Evolutionary conservation across 2,797 vertebrate species (phyloP).

Genomic region (Octomys mimax): DNA sequence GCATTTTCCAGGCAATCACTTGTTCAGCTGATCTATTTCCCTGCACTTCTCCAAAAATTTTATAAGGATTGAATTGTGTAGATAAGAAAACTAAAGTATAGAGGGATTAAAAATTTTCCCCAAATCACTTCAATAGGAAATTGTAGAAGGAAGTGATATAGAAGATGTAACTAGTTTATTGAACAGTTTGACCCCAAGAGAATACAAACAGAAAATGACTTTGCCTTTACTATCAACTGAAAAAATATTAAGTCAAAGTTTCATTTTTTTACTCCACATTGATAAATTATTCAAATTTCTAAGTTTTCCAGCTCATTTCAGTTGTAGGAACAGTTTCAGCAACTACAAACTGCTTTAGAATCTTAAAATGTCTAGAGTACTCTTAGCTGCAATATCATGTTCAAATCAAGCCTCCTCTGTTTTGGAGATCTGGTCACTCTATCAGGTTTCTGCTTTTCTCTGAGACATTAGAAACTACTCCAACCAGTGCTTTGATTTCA

Average conservation of each 20-base stretch:
- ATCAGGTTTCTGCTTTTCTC: not conserved
- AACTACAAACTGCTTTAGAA: slow-evolving; percentile 41
- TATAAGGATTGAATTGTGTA: slow-evolving; percentile 19
- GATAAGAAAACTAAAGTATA: slow-evolving; percentile 11
- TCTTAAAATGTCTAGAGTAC: not conserved
- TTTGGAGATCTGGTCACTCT: not conserved
- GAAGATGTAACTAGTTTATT: slow-evolving; percentile 14
- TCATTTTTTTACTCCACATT: slow-evolving; percentile 4
- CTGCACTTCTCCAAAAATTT: not conserved
- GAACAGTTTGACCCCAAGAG: slow-evolving; percentile 33
- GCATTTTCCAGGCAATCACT: too few species aligned
- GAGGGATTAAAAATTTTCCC: not conserved
- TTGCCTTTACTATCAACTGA: slow-evolving; percentile 18
- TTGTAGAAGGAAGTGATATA: not conserved
- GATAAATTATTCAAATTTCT: not conserved
- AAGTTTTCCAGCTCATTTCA: not conserved
- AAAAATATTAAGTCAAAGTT: not conserved
- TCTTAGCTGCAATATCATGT: slow-evolving; percentile 24
- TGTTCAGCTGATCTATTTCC: too few species aligned
- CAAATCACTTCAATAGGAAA: not conserved
- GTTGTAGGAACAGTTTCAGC: slow-evolving; percentile 15
- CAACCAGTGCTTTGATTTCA: not conserved
- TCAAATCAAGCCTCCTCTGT: not conserved
- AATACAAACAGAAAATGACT: slow-evolving; percentile 14
- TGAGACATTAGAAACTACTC: not conserved